Conservation (phyloP, 2,888 invertebrate genomes). For the Pyrrhosoma nymphula region DNA sequence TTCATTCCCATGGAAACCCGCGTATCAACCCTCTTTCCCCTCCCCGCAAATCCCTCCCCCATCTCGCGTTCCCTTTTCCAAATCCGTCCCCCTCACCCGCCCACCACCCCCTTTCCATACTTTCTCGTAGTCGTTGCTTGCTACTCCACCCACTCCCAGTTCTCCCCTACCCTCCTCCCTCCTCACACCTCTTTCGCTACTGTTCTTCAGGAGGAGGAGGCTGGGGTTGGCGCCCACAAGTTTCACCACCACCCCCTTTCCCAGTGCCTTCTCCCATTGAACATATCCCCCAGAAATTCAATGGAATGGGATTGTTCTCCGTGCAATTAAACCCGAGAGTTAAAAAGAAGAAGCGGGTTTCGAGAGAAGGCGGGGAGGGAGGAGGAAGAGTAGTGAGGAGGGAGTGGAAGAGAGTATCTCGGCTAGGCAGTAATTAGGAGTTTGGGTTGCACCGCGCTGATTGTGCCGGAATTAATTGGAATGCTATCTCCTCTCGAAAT, state of each 20-base stretch:
- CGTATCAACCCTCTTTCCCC: too few relatives aligned
- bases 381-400: neutral
- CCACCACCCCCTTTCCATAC: neutral
- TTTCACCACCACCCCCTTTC: neutral
- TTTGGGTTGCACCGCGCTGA: conserved; percentile 15
- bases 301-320: conserved; percentile 32
- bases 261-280: neutral
- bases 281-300: conserved; percentile 21
- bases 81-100: neutral
- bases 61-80: neutral
- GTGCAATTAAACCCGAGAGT: conserved; percentile 32
- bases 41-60: neutral
- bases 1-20: too few relatives aligned
- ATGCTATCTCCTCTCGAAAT: conserved; percentile 7
- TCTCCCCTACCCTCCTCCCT: neutral
- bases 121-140: neutral
- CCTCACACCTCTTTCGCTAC: neutral
- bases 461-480: conserved; percentile 39
- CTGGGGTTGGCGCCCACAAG: neutral
- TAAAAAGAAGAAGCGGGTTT: neutral
- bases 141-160: neutral
- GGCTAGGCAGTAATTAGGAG: conserved; percentile 27
- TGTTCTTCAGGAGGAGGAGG: neutral
- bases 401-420: neutral
- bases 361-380: too few relatives aligned